These are phyloP conservation scores for Drosophila paramelanica DNA, from an alignment of 2,888 invertebrate genomes.

Conservation along the genomic window DNA sequence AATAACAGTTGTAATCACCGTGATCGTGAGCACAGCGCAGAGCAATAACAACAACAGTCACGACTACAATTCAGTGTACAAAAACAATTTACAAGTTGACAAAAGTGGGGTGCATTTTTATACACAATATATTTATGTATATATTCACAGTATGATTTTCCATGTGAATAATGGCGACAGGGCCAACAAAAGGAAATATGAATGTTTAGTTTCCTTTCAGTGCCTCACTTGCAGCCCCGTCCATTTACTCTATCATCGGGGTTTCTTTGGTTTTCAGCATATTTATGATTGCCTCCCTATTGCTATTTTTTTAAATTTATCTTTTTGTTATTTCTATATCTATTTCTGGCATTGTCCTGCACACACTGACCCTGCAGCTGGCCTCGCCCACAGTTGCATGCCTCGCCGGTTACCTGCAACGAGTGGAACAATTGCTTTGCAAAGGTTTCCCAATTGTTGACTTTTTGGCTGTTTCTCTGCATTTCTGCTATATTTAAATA, in stretches of 20 bases:
- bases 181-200: slow-evolving; percentile 20
- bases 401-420: slow-evolving; percentile 11
- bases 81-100: slow-evolving; percentile 10
- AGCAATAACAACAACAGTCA: not conserved
- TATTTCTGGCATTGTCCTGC: slow-evolving; percentile 28
- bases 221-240: not conserved
- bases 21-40: slow-evolving; percentile 7
- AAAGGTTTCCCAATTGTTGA: slow-evolving; percentile 32
- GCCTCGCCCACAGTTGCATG: slow-evolving; percentile 16
- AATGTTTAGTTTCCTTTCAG: slow-evolving; percentile 24
- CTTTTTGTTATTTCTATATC: slow-evolving; percentile 3
- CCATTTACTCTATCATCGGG: not conserved
- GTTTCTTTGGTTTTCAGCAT: slow-evolving; percentile 4
- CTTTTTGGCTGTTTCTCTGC: slow-evolving; percentile 20
- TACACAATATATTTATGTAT: not conserved
- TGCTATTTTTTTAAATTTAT: not conserved
- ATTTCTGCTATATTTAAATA: slow-evolving; percentile 43
- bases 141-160: slow-evolving; percentile 14
- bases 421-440: slow-evolving; percentile 33
- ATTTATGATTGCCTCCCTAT: slow-evolving; percentile 14
- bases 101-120: slow-evolving; percentile 1
- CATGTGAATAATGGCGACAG: slow-evolving; percentile 20
- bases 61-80: not conserved
- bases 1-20: slow-evolving; percentile 6
- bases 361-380: slow-evolving; percentile 12